Evolutionary conservation across 2,113 vertebrate genomes (phyloP), one percentile per base, ranked within the genome.

Genomic region (Sphyrna mokarran): DNA sequence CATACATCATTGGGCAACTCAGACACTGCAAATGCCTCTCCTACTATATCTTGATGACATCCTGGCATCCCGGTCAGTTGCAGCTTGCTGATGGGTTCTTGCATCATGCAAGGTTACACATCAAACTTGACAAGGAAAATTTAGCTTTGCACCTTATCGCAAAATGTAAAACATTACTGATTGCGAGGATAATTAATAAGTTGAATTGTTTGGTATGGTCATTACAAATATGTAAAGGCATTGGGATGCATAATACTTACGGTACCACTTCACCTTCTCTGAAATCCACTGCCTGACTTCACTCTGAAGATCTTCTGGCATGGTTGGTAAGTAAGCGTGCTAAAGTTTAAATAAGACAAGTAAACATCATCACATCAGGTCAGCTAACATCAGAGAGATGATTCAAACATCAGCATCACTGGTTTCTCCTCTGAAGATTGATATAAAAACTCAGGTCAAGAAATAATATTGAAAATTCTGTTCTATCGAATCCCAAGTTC

Each of bases 271-370:
- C 96, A 0, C 0, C 0, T 0, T 96, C 96, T 0, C 0, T 22
- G 0, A 0, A 3, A 98, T 1, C 97, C 96, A 97, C 91, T 6
- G 69, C 0, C 0, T 23, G 66, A 93, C 97, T 48, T 97, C 96
- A 95, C 48, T 96, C 0, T 54, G 96, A 96, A 97, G 96, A 95
- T 98, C 97, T 1, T 98, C 97, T 0, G 97, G 97, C 98, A 98
- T 98, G 10, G 98, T 98, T 0, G 98, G 98, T 78, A 98, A 96
- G 26, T 97, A 97, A 16, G 37, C 87, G 22, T 95, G 54, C 97
- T 97, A 70, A 69, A 86, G 48, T 69, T 78, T 40, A 89, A 37
- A 87, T 0, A 89, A 29, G 54, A 18, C 0, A n/a, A 63, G 68
- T 96, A 22, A 3, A 85, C 10, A 9, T 58, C 48, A 40, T 89